Conservation (phyloP, 1,140 invertebrate genomes). For the Drosophila nikananu region DNA sequence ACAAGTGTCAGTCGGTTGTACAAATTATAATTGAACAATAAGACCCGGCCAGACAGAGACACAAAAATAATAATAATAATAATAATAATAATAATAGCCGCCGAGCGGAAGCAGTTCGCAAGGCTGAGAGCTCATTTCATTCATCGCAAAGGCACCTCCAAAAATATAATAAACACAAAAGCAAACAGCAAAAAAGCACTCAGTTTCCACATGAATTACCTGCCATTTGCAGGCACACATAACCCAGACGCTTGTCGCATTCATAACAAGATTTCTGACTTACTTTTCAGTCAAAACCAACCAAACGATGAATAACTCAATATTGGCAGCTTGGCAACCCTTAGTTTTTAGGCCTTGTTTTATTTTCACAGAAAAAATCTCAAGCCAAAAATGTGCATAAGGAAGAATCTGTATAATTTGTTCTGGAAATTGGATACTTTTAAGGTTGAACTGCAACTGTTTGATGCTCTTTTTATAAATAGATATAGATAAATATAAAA, state of each 20-base stretch:
- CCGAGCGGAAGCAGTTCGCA: conserved; percentile 69
- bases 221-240: conserved; percentile 56
- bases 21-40: conserved; percentile 72
- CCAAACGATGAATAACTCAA: conserved; percentile 24
- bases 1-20: conserved; percentile 47
- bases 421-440: conserved; percentile 19
- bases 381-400: conserved; percentile 4
- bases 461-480: neutral
- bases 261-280: conserved; percentile 54
- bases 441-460: too few species aligned
- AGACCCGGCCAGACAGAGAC: conserved; percentile 39
- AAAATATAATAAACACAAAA: conserved; percentile 5
- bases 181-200: conserved; percentile 10
- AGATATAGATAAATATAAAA: too few species aligned
- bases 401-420: conserved; percentile 11
- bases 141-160: conserved; percentile 38
- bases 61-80: conserved; percentile 20
- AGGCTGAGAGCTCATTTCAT: conserved; percentile 70
- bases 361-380: conserved; percentile 46
- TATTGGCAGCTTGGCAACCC: conserved; percentile 6
- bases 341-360: conserved; percentile 41
- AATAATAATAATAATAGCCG: conserved; percentile 46
- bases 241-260: conserved; percentile 40
- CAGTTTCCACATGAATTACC: conserved; percentile 56
- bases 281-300: conserved; percentile 45